phyloP scores from a whole-genome alignment of 2,888 invertebrate genomes.

The Agonopterix subpropinquella region DNA sequence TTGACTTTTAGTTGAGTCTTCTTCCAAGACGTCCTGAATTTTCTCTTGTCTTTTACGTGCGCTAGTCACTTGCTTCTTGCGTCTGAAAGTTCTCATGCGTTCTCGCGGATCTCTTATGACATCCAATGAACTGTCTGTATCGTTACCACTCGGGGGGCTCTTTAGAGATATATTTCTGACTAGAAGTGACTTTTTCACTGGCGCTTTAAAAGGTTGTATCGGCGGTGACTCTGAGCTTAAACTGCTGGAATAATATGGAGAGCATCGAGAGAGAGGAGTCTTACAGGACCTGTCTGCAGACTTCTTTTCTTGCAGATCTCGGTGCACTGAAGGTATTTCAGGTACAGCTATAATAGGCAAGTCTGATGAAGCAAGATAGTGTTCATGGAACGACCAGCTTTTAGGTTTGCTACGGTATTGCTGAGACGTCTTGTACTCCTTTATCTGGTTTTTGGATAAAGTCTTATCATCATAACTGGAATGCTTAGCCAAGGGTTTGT shows the following conservation, averaged over 20 bases:
- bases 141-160: constrained; percentile 84
- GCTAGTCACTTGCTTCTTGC: constrained; percentile 78
- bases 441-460: constrained; percentile 78
- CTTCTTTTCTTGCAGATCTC: constrained; percentile 64
- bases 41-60: constrained; percentile 74
- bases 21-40: constrained; percentile 71
- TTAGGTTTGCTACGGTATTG: constrained; percentile 75
- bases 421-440: constrained; percentile 76
- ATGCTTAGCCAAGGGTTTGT: constrained; percentile 77
- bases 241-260: constrained; percentile 85
- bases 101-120: constrained; percentile 81
- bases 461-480: constrained; percentile 81
- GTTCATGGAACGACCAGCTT: constrained; percentile 80
- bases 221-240: constrained; percentile 84
- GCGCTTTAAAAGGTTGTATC: constrained; percentile 78
- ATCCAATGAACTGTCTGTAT: constrained; percentile 82
- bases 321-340: constrained; percentile 62
- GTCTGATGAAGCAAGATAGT: constrained; percentile 73
- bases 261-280: constrained; percentile 79
- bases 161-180: constrained; percentile 78
- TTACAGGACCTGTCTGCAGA: constrained; percentile 65
- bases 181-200: constrained; percentile 78
- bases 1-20: constrained; percentile 69
- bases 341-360: constrained; percentile 74
- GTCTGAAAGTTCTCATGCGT: constrained; percentile 80